Percentiles rank a stretch among this genome's conserved stretches.
Evolutionary conservation across 2,113 vertebrate genomes (phyloP).

Genomic region (Megatriorchis doriae): DNA sequence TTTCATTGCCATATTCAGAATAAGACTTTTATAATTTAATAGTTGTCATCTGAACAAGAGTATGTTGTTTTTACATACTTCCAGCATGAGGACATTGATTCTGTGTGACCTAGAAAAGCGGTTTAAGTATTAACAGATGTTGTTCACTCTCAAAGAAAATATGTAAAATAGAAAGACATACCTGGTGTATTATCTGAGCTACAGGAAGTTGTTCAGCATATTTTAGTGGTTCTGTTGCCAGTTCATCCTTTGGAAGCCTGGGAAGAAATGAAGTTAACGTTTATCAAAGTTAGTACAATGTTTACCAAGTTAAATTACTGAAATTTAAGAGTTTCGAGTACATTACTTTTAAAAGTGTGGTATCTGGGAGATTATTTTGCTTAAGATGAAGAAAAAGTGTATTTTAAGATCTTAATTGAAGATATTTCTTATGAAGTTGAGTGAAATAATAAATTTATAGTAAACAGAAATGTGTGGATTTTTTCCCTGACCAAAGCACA

Average conservation of each 20-base stretch:
- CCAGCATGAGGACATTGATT: constrained; percentile 23
- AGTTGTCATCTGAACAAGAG: constrained; percentile 8
- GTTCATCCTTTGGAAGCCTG: constrained; percentile 66
- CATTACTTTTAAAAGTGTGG: not conserved
- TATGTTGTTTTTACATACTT: not conserved
- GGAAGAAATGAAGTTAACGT: not conserved
- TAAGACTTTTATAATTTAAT: not conserved
- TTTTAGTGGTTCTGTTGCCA: constrained; percentile 66
- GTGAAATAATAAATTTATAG: not conserved
- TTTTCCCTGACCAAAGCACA: not conserved
- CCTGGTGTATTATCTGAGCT: constrained; percentile 96
- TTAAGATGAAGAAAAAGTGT: not conserved
- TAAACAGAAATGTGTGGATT: not conserved
- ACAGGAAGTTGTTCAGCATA: constrained; percentile 95
- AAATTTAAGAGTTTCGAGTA: not conserved
- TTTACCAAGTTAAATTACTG: not conserved
- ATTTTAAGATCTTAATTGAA: not conserved
- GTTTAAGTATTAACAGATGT: constrained; percentile 44
- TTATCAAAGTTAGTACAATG: not conserved
- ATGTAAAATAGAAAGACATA: constrained; percentile 59
- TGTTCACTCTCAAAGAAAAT: constrained; percentile 34
- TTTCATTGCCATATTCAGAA: not conserved
- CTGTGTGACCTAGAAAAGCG: constrained; percentile 51
- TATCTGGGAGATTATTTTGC: not conserved
- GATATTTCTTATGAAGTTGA: not conserved